These are phyloP conservation scores for Triplophysa bombifrons DNA, from an alignment of 2,797 vertebrate genomes.

Conservation along the genomic window DNA sequence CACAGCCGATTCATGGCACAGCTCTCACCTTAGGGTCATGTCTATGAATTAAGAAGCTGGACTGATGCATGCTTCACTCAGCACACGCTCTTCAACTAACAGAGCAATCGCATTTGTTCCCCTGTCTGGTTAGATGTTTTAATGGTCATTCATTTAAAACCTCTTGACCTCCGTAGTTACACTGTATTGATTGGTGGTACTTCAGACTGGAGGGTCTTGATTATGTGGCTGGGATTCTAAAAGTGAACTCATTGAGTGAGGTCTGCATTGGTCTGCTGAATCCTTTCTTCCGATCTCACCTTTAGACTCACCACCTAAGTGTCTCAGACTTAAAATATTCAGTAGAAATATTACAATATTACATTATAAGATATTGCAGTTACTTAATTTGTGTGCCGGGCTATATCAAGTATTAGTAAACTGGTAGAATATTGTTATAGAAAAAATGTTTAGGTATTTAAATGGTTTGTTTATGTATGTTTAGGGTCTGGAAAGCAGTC, in stretches of 20 bases:
- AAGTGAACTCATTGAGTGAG: not conserved
- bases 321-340: not conserved
- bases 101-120: slow-evolving; percentile 14
- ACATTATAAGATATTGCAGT: not conserved
- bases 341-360: no score
- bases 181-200: slow-evolving; percentile 38
- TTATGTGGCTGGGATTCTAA: slow-evolving; percentile 22
- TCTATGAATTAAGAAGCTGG: slow-evolving; percentile 8
- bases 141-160: slow-evolving; percentile 32
- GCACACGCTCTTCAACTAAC: slow-evolving; percentile 26
- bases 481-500: slow-evolving; percentile 92
- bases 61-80: slow-evolving; percentile 16
- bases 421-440: not conserved
- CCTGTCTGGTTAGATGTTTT: not conserved
- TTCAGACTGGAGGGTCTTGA: slow-evolving; percentile 32
- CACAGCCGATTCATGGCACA: not conserved
- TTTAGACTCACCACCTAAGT: not conserved
- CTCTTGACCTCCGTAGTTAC: slow-evolving; percentile 30
- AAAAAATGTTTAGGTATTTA: not conserved
- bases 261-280: slow-evolving; percentile 2
- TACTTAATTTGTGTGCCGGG: no score
- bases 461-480: slow-evolving; percentile 13
- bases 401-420: not conserved
- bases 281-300: not conserved
- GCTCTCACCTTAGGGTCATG: not conserved